Percentiles rank a stretch among this genome's conserved stretches.
Conservation (phyloP, 30 jellyfish, hydroid and myxozoan species). For the Chironex yamaguchii region DNA sequence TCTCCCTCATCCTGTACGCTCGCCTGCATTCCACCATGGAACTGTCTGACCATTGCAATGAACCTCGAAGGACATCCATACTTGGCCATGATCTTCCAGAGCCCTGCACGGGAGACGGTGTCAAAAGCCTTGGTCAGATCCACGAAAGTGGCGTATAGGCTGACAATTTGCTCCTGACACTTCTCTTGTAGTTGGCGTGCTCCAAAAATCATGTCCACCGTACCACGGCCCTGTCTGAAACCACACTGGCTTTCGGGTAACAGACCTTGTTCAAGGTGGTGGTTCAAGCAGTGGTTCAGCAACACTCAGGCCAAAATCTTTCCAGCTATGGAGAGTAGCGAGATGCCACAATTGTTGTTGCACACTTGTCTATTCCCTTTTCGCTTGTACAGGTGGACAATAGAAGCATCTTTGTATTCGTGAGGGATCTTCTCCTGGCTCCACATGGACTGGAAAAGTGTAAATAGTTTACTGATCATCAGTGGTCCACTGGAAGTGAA, state of each 20-base stretch:
- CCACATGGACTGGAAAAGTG: too few relatives aligned
- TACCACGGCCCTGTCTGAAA: background rate
- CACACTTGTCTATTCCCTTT: background rate
- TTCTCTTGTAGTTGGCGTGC: background rate
- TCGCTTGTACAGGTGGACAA: too few relatives aligned
- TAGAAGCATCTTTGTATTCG: too few relatives aligned
- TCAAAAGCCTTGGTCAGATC: background rate
- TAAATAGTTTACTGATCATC: too few relatives aligned
- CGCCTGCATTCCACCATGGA: too few relatives aligned
- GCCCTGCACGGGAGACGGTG: too few relatives aligned
- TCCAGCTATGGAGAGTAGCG: background rate
- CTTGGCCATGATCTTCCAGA: too few relatives aligned
- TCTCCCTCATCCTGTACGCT: too few relatives aligned
- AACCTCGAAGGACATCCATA: too few relatives aligned
- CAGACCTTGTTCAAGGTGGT: background rate
- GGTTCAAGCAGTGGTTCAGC: background rate
- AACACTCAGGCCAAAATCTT: background rate
- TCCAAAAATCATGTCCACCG: background rate
- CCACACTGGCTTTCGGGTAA: background rate
- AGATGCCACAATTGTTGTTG: background rate
- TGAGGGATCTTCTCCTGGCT: background rate
- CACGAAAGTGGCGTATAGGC: conserved; percentile 2
- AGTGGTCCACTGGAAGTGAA: background rate
- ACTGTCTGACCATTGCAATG: too few relatives aligned
- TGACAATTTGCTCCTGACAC: background rate